Conservation (phyloP, 1,140 invertebrate species). For the Scaptomyza montana region DNA sequence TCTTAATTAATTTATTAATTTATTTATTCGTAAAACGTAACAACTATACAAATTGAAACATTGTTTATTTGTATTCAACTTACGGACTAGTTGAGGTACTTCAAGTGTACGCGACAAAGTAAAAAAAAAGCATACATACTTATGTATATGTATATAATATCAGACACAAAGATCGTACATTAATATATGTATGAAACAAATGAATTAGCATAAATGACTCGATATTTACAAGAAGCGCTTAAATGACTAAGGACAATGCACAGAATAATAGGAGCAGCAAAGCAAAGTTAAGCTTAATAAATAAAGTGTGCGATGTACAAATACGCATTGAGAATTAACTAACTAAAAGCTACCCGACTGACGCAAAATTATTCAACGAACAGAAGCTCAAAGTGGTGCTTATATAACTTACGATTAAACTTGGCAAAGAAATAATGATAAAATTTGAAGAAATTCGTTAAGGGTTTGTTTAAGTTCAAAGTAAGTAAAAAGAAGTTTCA, state of each 20-base stretch:
- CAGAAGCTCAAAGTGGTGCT: conserved; percentile 9
- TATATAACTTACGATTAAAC: not conserved
- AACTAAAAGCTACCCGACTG: conserved; percentile 44
- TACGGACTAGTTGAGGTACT: conserved; percentile 73
- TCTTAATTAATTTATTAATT: conserved; percentile 7
- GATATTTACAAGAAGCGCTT: conserved; percentile 80
- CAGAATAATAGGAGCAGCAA: conserved; percentile 9
- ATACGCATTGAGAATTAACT: conserved; percentile 37
- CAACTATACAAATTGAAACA: conserved; percentile 4
- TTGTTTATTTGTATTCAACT: conserved; percentile 40
- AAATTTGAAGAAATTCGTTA: not conserved
- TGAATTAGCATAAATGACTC: conserved; percentile 78
- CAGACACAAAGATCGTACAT: conserved; percentile 38
- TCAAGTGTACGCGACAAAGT: conserved; percentile 62
- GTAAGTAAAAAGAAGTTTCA: not conserved
- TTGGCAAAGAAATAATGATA: not conserved
- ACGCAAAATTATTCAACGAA: conserved; percentile 2
- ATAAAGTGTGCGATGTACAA: conserved; percentile 49
- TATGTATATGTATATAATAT: conserved; percentile 30
- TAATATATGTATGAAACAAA: conserved; percentile 33
- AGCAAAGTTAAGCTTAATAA: conserved; percentile 67
- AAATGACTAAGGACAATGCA: conserved; percentile 58
- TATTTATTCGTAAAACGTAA: conserved; percentile 33
- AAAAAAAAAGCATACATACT: conserved; percentile 15
- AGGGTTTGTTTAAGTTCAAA: not conserved